A percentile compares a stretch with the other conserved stretches of the same genome.
Evolutionary conservation across 2,888 invertebrate species (phyloP).

Genomic region (Catocala nupta): DNA sequence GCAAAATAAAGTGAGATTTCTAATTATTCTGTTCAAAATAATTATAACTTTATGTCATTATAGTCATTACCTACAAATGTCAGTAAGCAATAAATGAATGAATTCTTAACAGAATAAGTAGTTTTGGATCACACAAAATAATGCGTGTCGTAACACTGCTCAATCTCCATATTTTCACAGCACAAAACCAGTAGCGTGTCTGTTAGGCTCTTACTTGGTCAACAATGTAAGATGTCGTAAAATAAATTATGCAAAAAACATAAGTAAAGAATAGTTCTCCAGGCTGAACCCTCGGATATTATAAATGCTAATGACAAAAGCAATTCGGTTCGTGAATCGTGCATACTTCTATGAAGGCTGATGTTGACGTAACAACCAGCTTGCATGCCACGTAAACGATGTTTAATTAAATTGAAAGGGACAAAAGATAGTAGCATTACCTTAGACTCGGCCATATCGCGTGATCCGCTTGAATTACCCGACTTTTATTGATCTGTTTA

Average conservation of each 20-base stretch:
- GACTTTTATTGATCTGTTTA: slow-evolving; percentile 79
- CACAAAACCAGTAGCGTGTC: too few relatives aligned
- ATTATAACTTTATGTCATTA: too few relatives aligned
- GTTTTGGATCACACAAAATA: too few relatives aligned
- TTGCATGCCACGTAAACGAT: slow-evolving; percentile 73
- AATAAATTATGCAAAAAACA: background rate
- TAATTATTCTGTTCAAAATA: too few relatives aligned
- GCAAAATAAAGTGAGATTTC: too few relatives aligned
- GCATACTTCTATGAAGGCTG: slow-evolving; percentile 26
- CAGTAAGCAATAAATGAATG: too few relatives aligned
- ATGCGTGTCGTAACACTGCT: too few relatives aligned
- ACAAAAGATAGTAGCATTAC: slow-evolving; percentile 65
- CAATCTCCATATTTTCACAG: too few relatives aligned
- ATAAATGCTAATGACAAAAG: slow-evolving; percentile 50
- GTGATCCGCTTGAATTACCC: slow-evolving; percentile 78
- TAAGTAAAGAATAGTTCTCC: background rate
- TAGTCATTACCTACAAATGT: too few relatives aligned
- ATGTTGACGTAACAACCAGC: slow-evolving; percentile 54
- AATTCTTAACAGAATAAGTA: too few relatives aligned
- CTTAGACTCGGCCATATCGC: slow-evolving; percentile 81
- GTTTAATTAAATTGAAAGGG: slow-evolving; percentile 62
- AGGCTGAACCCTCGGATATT: slow-evolving; percentile 36
- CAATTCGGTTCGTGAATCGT: slow-evolving; percentile 36
- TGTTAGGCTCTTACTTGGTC: too few relatives aligned
- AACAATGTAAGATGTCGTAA: background rate